A percentile compares a stretch with the other conserved stretches of the same genome.
Conservation (phyloP, 2,113 vertebrate genomes). For the Rhea pennata region DNA sequence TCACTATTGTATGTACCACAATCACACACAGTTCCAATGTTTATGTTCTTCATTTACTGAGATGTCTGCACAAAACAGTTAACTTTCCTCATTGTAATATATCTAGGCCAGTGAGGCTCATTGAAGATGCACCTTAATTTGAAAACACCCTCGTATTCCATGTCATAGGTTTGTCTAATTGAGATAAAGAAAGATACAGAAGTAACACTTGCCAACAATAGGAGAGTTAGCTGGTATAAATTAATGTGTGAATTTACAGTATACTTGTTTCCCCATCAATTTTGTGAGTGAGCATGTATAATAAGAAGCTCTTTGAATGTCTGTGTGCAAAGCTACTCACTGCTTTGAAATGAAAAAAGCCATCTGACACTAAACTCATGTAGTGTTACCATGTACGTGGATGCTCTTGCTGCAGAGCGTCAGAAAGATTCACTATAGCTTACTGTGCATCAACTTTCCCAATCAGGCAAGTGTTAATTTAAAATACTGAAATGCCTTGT, state of each 20-base stretch:
- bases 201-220: not conserved
- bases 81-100: not conserved
- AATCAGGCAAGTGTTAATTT: not conserved
- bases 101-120: not conserved
- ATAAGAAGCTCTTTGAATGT: not conserved
- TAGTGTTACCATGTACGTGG: not conserved
- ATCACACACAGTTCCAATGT: not conserved
- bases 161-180: not conserved
- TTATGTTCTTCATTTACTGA: not conserved
- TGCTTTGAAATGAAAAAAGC: not conserved
- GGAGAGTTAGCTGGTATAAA: not conserved
- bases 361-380: not conserved
- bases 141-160: not conserved
- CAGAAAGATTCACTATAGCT: not conserved
- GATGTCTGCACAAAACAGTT: not conserved
- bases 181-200: not conserved
- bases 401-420: not conserved
- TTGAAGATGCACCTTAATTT: not conserved
- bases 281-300: not conserved
- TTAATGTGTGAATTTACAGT: not conserved
- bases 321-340: not conserved
- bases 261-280: not conserved
- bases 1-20: not conserved
- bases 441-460: not conserved
- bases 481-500: not conserved